A percentile compares a stretch with the other conserved stretches of the same genome.
Conservation (phyloP, 2,113 vertebrate species). For the Hypanus sabinus region DNA sequence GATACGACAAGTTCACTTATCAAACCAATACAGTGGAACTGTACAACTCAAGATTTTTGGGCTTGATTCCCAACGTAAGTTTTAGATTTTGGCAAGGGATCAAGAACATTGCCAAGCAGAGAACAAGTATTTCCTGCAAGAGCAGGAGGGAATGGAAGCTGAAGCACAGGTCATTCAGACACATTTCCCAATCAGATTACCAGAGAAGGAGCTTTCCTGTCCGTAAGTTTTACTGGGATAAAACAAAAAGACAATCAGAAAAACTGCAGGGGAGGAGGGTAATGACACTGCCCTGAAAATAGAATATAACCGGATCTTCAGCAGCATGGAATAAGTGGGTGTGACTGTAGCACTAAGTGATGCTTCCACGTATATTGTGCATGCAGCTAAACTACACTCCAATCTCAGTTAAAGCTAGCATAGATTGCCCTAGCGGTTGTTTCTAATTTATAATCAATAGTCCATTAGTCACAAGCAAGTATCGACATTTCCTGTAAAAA, state of each 20-base stretch:
- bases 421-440: neutral
- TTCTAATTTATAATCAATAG: neutral
- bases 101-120: neutral
- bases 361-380: neutral
- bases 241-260: neutral
- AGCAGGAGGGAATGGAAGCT: neutral
- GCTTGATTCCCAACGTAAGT: neutral
- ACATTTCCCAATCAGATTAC: neutral
- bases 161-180: conserved; percentile 13
- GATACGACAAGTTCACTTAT: neutral
- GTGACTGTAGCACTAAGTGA: neutral
- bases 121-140: neutral
- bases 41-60: neutral
- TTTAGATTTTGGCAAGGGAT: neutral
- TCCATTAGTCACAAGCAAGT: neutral
- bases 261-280: neutral
- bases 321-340: neutral
- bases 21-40: neutral
- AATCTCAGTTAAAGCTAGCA: neutral
- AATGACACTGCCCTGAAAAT: neutral
- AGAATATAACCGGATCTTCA: neutral
- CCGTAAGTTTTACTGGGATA: neutral
- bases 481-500: neutral
- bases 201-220: neutral
- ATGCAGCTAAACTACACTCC: neutral